Conservation (phyloP, 2,888 invertebrate species). For the Cabera pusaria region DNA sequence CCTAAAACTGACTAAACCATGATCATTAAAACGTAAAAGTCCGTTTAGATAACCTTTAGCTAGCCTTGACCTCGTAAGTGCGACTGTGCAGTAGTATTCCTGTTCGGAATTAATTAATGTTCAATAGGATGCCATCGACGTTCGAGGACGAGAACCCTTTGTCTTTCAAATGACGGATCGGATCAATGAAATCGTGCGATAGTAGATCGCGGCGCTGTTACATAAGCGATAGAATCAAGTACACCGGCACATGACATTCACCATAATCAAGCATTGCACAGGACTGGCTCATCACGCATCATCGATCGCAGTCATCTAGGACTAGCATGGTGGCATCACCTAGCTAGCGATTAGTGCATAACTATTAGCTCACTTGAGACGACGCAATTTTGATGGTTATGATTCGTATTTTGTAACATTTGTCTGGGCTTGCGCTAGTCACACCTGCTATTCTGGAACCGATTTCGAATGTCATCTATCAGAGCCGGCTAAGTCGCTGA, state of each 20-base stretch:
- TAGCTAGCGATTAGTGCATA: slow-evolving; percentile 75
- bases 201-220: slow-evolving; percentile 27
- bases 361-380: slow-evolving; percentile 45
- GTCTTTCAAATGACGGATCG: slow-evolving; percentile 26
- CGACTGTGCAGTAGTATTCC: slow-evolving; percentile 24
- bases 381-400: slow-evolving; percentile 45
- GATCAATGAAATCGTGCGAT: slow-evolving; percentile 30
- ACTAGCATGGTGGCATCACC: slow-evolving; percentile 78
- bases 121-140: slow-evolving; percentile 32
- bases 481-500: slow-evolving; percentile 16
- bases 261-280: slow-evolving; percentile 78
- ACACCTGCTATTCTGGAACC: slow-evolving; percentile 68
- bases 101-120: slow-evolving; percentile 31
- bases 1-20: too few relatives aligned
- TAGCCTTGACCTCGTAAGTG: slow-evolving; percentile 33
- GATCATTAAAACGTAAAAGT: too few relatives aligned
- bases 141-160: slow-evolving; percentile 26
- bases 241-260: slow-evolving; percentile 75
- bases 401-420: slow-evolving; percentile 47
- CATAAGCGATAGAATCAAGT: slow-evolving; percentile 42
- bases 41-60: slow-evolving; percentile 40
- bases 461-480: slow-evolving; percentile 53
- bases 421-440: slow-evolving; percentile 59
- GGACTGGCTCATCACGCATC: slow-evolving; percentile 72
- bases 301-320: slow-evolving; percentile 71